Evolutionary conservation across 2,113 vertebrate species (phyloP), one percentile per base, ranked within the genome.

Genomic region (Bostrychus sinensis): DNA sequence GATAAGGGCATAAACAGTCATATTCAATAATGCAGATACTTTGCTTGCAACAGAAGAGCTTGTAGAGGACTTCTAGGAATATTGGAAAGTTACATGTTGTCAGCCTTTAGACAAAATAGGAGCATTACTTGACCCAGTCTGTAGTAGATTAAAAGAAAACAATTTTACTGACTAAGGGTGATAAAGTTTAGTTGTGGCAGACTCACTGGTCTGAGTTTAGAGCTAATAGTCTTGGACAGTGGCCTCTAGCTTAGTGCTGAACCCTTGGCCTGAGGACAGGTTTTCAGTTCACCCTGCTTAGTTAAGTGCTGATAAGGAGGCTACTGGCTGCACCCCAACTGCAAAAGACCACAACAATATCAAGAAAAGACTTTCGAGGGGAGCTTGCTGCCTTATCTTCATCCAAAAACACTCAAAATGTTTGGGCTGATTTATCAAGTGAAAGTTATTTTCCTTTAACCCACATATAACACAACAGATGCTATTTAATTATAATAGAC

Each of bases 291-390:
- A 16, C 55, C 54, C 61, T 67, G 36, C 54, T 68, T n/a, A 5
- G 34, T 69, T 72, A 86, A 87, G 80, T 83, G 84, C 83, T 84
- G 88, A 88, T 86, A 87, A 90, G 75, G 69, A 75, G 66, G 16
- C 63, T 5, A 20, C 81, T 83, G 83, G 86, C 75, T 26, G 32
- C 20, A 3, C 56, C 68, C 79, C 84, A 78, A 65, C 75, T 50
- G 14, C 66, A 72, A 43, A 71, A 78, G 62, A 74, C 66, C 65
- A 62, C 71, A 80, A 75, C 78, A 81, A 72, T 63, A 74, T 73
- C 39, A 72, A 72, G 66, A 75, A 85, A 75, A 73, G 28, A 56
- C 61, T 59, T 77, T 70, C 42, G 37, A 55, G 75, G 58, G 62
- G 34, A 67, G 54, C 60, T 56, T 68, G 19, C 45, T 37, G 41